Conservation (phyloP, 2,888 invertebrate genomes). For the Melinaea menophilus region DNA sequence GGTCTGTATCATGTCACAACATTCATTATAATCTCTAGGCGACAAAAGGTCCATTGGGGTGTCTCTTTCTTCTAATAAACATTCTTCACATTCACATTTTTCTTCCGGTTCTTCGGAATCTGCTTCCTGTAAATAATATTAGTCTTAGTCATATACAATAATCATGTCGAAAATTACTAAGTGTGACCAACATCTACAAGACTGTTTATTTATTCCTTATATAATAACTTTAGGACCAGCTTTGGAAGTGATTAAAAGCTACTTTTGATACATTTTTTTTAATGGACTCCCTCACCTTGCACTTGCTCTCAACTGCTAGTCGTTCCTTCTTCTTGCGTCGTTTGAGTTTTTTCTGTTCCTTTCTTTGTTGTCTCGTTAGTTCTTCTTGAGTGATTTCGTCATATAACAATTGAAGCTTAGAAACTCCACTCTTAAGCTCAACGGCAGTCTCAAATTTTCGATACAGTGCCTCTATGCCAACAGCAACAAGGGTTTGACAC, state of each 20-base stretch:
- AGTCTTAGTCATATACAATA: background rate
- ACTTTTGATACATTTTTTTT: no score
- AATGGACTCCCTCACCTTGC: slow-evolving; percentile 50
- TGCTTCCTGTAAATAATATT: slow-evolving; percentile 48
- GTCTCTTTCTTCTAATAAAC: slow-evolving; percentile 64
- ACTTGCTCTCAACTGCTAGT: slow-evolving; percentile 64
- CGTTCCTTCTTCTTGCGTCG: slow-evolving; percentile 84
- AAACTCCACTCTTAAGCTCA: slow-evolving; percentile 91
- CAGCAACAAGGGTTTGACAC: slow-evolving; percentile 94
- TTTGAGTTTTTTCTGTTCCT: slow-evolving; percentile 90
- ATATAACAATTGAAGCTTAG: slow-evolving; percentile 91
- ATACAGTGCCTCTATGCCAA: slow-evolving; percentile 90
- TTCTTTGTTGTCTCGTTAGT: slow-evolving; percentile 88
- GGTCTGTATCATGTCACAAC: slow-evolving; percentile 52
- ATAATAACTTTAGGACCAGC: no score
- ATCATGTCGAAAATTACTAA: background rate
- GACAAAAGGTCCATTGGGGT: slow-evolving; percentile 65
- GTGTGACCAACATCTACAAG: no score
- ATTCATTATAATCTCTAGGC: slow-evolving; percentile 56
- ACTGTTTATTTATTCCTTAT: no score
- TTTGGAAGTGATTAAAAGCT: no score
- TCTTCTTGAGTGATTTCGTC: slow-evolving; percentile 93
- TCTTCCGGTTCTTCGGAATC: slow-evolving; percentile 73
- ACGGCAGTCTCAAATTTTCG: slow-evolving; percentile 94
- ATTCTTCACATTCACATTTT: slow-evolving; percentile 73